Base-by-base conservation (phyloP, 2,888 invertebrate species). In the Tinea trinotella region DNA sequence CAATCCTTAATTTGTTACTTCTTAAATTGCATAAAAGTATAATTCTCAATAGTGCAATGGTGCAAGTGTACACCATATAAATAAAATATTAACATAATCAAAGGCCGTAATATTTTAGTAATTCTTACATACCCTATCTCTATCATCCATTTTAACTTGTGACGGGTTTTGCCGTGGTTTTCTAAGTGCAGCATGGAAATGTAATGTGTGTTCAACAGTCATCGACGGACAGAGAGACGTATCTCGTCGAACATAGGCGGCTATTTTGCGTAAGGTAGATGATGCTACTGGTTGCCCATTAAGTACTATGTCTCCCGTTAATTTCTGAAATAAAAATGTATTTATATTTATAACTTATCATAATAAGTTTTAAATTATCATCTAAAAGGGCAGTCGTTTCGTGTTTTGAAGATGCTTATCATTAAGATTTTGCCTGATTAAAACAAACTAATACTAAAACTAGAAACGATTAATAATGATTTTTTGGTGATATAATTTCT, bases 351-450 rank as follows among this genome's bases (percentile, higher is more conserved):
- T 6, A 40, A 40, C 22, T 22, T 22, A 7, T 22, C 22, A n/a
- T 24, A 7, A 24, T 24, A 7, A 24, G 6, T 24, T 24, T 24
- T 24, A 24, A 7, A 24, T 7, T 7, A 24, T 7, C 91, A 65
- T 96, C 93, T 54, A 97, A 82, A n/a, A 98, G 81, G 0, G 93
- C 91, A 0, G 94, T 93, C 9, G 96, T 95, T 74, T 97, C 97
- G 36, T 89, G 88, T 62, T 94, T 95, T 58, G 93, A 91, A 0
- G 97, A 97, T 1, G 97, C 93, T 90, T 17, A 98, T 89, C 1
- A 96, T 97, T 64, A 97, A 84, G 46, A 97, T 89, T 79, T 98
- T 97, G 1, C 97, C 96, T 0, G 96, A 96, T 61, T 93, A 92
- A 19, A 94, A 93, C 75, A 24, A 24, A 24, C 98, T 97, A 62